Evolutionary conservation across 1,140 invertebrate species (phyloP).

Genomic region (Oryctes rhinoceros): DNA sequence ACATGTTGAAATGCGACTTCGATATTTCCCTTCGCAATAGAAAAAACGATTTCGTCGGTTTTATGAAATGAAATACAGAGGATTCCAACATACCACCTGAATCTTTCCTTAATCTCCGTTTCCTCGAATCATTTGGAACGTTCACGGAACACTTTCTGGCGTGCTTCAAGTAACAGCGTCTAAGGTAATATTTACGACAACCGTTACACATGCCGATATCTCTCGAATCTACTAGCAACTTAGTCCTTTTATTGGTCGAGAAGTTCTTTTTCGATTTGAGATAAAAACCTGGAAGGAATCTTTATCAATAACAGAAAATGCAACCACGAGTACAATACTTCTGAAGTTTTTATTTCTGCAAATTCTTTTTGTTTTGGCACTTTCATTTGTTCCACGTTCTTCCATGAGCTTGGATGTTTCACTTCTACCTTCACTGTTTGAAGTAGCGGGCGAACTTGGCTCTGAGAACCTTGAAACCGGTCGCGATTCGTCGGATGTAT

Average conservation of each 20-base stretch:
- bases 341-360: not conserved
- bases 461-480: no score
- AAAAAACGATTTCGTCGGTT: not conserved
- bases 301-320: not conserved
- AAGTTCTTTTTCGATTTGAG: not conserved
- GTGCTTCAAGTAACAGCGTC: not conserved
- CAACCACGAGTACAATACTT: not conserved
- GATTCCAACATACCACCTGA: not conserved
- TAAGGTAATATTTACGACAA: not conserved
- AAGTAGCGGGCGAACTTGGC: no score
- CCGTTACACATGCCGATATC: not conserved
- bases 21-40: not conserved
- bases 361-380: not conserved
- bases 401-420: no score
- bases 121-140: not conserved
- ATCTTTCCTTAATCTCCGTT: not conserved
- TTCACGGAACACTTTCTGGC: not conserved
- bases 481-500: no score
- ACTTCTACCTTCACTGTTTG: no score
- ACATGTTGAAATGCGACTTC: not conserved
- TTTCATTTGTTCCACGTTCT: no score
- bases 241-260: not conserved
- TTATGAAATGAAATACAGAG: not conserved
- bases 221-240: not conserved
- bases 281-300: not conserved